phyloP scores from a whole-genome alignment of 2,797 vertebrate genomes.

The Acipenser oxyrinchus region DNA sequence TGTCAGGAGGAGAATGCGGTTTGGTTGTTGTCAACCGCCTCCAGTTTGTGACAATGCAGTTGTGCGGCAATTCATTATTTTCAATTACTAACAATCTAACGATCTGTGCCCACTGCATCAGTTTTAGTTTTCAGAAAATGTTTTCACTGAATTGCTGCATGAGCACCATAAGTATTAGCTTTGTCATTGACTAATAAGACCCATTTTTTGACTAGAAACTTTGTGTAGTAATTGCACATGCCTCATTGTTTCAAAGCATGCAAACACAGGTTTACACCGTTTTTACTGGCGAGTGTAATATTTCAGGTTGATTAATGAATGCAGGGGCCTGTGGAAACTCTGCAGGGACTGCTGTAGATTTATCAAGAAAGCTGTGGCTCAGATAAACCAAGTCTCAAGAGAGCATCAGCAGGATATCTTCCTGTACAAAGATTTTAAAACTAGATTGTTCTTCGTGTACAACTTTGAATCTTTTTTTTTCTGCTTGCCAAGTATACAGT shows the following conservation, averaged over 20 bases:
- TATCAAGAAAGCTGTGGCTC: background rate
- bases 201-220: background rate
- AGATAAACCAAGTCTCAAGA: background rate
- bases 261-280: background rate
- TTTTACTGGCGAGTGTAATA: constrained; percentile 30
- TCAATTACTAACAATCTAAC: background rate
- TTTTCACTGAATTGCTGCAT: background rate
- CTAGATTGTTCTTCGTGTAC: too few relatives aligned
- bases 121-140: background rate
- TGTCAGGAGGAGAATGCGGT: too few relatives aligned
- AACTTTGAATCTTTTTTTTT: too few relatives aligned
- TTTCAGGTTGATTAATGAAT: constrained; percentile 56
- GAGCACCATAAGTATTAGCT: too few relatives aligned
- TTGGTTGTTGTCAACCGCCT: too few relatives aligned
- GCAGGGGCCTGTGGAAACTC: constrained; percentile 20
- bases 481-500: too few relatives aligned
- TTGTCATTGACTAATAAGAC: too few relatives aligned
- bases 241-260: background rate
- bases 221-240: background rate
- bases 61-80: background rate
- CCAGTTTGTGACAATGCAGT: background rate
- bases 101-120: background rate
- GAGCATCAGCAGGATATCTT: background rate
- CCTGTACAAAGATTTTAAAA: too few relatives aligned
- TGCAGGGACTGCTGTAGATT: constrained; percentile 17